phyloP scores from a whole-genome alignment of 2,888 invertebrate genomes.

The Chorisops tibialis region DNA sequence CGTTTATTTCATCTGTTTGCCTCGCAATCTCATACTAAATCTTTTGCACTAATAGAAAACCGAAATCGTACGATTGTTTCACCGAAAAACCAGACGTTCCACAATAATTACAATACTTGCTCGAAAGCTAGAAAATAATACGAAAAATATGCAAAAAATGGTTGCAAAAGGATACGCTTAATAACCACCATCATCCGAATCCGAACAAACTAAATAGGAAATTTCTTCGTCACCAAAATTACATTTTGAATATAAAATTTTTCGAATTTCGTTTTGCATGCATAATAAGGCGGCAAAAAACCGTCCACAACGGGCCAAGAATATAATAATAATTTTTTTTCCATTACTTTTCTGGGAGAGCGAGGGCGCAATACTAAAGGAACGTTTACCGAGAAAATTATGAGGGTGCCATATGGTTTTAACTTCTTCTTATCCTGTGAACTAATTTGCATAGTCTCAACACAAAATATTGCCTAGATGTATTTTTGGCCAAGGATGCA shows the following conservation, averaged over 20 bases:
- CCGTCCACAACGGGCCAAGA: not conserved
- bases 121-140: too few species aligned
- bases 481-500: not conserved
- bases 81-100: too few species aligned
- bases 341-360: not conserved
- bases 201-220: not conserved
- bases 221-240: not conserved
- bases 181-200: too few species aligned
- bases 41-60: too few species aligned
- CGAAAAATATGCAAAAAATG: too few species aligned
- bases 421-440: slow-evolving; percentile 4
- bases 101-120: too few species aligned
- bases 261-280: slow-evolving; percentile 17
- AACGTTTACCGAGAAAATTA: slow-evolving; percentile 16
- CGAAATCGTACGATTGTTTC: too few species aligned
- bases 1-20: too few species aligned
- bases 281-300: slow-evolving; percentile 3
- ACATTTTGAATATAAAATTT: slow-evolving; percentile 18
- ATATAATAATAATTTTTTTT: not conserved
- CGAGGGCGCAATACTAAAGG: not conserved
- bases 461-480: not conserved
- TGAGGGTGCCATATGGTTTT: slow-evolving; percentile 20
- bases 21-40: too few species aligned
- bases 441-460: slow-evolving; percentile 16
- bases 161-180: too few species aligned